A percentile compares a stretch with the other conserved stretches of the same genome.
These are phyloP conservation scores for Scaptomyza montana DNA, from an alignment of 1,140 invertebrate genomes.

Conservation along the genomic window DNA sequence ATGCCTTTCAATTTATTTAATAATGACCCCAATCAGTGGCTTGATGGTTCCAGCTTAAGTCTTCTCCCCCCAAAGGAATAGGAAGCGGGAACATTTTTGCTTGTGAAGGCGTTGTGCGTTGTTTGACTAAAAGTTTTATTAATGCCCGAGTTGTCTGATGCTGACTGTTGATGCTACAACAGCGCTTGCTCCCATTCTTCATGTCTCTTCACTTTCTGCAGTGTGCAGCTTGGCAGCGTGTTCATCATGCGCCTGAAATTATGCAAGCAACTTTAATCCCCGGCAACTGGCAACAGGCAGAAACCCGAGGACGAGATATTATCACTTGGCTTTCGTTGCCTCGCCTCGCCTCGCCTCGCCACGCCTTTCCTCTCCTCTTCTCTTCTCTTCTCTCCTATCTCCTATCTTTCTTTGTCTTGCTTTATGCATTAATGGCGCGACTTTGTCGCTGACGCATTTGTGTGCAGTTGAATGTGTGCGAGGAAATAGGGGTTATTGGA, in stretches of 20 bases:
- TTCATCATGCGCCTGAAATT: constrained; percentile 68
- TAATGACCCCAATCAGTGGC: constrained; percentile 57
- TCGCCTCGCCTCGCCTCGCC: no score
- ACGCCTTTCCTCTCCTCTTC: no score
- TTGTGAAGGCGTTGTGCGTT: constrained; percentile 5
- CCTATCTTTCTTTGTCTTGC: constrained; percentile 63
- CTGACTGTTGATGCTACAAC: neutral
- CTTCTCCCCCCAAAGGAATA: neutral
- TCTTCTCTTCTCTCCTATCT: constrained; percentile 8
- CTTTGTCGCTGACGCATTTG: constrained; percentile 42
- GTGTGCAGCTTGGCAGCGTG: no score
- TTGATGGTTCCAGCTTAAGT: constrained; percentile 38
- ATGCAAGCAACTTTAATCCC: constrained; percentile 75
- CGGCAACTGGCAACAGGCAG: constrained; percentile 44
- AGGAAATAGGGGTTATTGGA: neutral
- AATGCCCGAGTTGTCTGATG: constrained; percentile 27
- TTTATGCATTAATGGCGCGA: constrained; percentile 73
- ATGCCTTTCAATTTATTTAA: constrained; percentile 57
- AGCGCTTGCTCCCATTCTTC: neutral
- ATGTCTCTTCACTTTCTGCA: no score
- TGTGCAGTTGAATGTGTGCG: neutral
- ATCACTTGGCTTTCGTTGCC: constrained; percentile 21
- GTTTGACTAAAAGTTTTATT: constrained; percentile 45
- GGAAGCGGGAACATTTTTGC: neutral
- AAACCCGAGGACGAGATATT: constrained; percentile 45